Conservation (phyloP, 2,797 vertebrate species). For the Lepus townsendii region DNA sequence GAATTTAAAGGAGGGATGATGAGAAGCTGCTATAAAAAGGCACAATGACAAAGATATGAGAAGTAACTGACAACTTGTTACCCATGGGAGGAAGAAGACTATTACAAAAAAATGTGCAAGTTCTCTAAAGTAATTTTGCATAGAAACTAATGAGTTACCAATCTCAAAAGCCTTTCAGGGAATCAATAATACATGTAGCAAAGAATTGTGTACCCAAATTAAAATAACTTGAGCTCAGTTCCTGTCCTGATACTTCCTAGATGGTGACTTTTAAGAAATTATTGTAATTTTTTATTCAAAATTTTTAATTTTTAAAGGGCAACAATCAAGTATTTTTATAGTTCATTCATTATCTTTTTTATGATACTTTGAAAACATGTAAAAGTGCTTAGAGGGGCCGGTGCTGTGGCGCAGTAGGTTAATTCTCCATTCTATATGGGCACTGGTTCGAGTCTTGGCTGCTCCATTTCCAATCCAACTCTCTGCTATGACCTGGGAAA, state of each 20-base stretch:
- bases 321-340: neutral
- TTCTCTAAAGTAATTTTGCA: neutral
- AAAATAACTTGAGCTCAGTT: constrained; percentile 1
- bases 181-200: neutral
- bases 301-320: neutral
- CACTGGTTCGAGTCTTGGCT: no score
- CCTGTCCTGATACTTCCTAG: neutral
- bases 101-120: neutral
- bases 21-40: constrained; percentile 14
- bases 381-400: neutral
- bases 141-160: neutral
- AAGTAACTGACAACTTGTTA: neutral
- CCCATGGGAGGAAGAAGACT: neutral
- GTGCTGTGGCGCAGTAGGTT: no score
- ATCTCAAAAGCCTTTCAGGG: neutral
- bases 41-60: constrained; percentile 10
- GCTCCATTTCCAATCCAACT: no score
- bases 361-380: neutral
- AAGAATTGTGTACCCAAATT: constrained; percentile 22
- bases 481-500: no score
- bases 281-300: neutral
- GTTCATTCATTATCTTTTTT: neutral
- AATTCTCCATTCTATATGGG: no score
- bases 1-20: neutral
- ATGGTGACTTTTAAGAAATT: neutral